Evolutionary conservation across 1,140 invertebrate species (phyloP).

Genomic region (Neodiprion virginianus): DNA sequence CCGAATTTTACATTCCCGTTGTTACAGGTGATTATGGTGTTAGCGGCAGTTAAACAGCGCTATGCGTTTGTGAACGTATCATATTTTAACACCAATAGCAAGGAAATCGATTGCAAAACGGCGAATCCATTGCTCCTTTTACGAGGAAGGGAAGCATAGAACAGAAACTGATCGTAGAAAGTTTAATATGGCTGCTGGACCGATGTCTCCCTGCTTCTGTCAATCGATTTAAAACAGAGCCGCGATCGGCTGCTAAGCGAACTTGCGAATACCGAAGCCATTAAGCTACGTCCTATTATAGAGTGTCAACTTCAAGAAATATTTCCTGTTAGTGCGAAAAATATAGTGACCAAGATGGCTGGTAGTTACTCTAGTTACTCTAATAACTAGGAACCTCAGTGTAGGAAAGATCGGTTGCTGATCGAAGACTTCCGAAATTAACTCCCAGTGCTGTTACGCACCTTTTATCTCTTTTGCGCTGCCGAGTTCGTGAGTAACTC

Average conservation of each 20-base stretch:
- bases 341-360: too few species aligned
- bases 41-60: not conserved
- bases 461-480: too few species aligned
- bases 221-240: slow-evolving; percentile 1
- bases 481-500: too few species aligned
- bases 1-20: not conserved
- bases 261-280: not conserved
- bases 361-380: too few species aligned
- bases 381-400: too few species aligned
- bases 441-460: too few species aligned
- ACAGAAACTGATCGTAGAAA: slow-evolving; percentile 8
- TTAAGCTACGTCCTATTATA: too few species aligned
- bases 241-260: not conserved
- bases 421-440: too few species aligned
- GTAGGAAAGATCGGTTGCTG: too few species aligned
- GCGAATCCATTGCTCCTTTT: slow-evolving; percentile 17
- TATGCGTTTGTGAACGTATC: not conserved
- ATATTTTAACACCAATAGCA: not conserved
- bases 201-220: not conserved
- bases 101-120: slow-evolving; percentile 10
- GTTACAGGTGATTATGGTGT: not conserved
- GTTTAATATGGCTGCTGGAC: not conserved
- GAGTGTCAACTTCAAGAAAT: too few species aligned
- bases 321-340: too few species aligned
- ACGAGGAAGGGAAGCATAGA: not conserved